Evolutionary conservation across 2,113 vertebrate genomes (phyloP), one percentile per base, ranked within the genome.

Genomic region (Zosterops hypoxanthus): DNA sequence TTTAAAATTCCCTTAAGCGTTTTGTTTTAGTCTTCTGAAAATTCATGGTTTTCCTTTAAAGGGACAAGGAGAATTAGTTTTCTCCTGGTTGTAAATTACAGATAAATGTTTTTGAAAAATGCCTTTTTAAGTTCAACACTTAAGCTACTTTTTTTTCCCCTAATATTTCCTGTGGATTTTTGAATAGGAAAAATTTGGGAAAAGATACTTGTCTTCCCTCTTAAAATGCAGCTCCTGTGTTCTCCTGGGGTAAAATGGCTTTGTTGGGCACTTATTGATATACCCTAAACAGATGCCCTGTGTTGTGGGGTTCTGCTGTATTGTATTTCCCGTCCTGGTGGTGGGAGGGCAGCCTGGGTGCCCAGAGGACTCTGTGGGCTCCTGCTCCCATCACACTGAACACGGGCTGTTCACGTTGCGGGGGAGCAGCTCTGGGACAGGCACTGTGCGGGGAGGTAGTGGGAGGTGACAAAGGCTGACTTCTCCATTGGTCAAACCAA

Each of bases 401-500:
- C 1, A 1, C 1, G 3, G 42, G 34, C 39, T 29, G 20, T 2
- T 60, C 9, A 0, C 21, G 4, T 7, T 2, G 23, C 69, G 52
- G 14, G 50, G 28, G 4, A 10, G 49, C 23, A 0, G 6, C 53
- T 53, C 3, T 71, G 80, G 71, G 52, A 7, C 29, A 11, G 1
- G 0, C 1, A 0, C 14, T 16, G 17, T 21, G 8, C 2, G 6
- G 42, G 41, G 26, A 49, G 3, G 11, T 8, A 0, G 3, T 2
- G 44, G 0, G 28, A 36, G 68, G 6, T 20, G 61, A 14, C 6
- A 15, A 11, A n/a, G 65, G 21, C 44, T 3, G 5, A 6, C 61
- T 91, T 69, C 42, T 42, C 34, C 23, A 0, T 2, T 28, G 28
- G 49, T 24, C 61, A 63, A 2, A 63, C 9, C 4, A 34, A 75